A percentile compares a stretch with the other conserved stretches of the same genome.
Evolutionary conservation across 2,113 vertebrate genomes (phyloP).

Genomic region (Carassius carassius): DNA sequence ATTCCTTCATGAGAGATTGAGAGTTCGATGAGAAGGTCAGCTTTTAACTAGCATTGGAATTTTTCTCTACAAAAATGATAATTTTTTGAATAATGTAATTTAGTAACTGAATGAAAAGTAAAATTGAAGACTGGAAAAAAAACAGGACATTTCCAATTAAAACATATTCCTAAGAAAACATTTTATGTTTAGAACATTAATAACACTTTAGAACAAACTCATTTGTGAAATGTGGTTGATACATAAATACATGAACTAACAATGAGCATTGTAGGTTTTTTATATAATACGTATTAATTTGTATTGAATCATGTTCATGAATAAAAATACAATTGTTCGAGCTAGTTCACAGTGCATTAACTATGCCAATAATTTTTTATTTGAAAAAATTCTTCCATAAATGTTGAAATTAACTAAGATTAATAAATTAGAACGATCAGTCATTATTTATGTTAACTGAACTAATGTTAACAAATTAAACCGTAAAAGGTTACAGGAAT

Average conservation of each 20-base stretch:
- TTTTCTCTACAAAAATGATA: too few relatives aligned
- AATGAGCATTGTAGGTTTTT: neutral
- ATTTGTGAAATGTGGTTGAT: neutral
- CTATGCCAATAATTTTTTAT: neutral
- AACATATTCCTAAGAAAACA: neutral
- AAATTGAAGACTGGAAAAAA: neutral
- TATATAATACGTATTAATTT: neutral
- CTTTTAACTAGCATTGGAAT: too few relatives aligned
- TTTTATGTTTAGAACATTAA: neutral
- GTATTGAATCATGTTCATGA: neutral
- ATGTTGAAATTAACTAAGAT: neutral
- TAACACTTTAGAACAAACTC: too few relatives aligned
- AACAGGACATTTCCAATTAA: neutral
- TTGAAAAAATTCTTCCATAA: neutral
- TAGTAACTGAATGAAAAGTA: neutral
- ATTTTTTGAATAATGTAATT: too few relatives aligned
- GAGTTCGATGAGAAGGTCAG: neutral
- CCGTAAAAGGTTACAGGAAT: neutral
- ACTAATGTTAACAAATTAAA: neutral
- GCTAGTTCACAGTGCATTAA: neutral
- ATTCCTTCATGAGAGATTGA: neutral
- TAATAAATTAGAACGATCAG: neutral
- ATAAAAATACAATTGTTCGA: neutral
- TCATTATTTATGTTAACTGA: neutral
- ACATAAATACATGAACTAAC: neutral